Base-by-base conservation (phyloP, 2,888 invertebrate species). In the Pterostichus niger region DNA sequence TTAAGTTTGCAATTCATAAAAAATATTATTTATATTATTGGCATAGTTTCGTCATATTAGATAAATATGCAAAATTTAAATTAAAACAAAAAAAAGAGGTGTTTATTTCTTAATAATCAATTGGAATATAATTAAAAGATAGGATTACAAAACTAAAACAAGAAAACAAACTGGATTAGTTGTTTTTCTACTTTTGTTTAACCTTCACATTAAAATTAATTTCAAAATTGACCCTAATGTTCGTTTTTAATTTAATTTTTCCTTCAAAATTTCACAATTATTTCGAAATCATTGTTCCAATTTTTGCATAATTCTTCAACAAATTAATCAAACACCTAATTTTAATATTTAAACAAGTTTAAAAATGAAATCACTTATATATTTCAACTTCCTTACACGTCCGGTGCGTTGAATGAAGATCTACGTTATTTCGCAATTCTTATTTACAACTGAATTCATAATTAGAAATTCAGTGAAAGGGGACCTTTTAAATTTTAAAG, bases 391-490 rank as follows among this genome's bases (percentile, higher is more conserved):
- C 24, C 24, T 24, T 3, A 15, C 3, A 40, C 35, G 7, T 68
- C 64, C 40, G 64, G n/a, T 68, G 15, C n/a, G 24, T 24, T 2
- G 24, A 24, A 24, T 40, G n/a, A 7, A 15, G 13, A 24, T 59
- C 10, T 4, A 10, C n/a, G 35, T 31, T 75, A 24, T 75, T 17
- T 75, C 75, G 49, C 52, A 75, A 75, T 75, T 17, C 31, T 52
- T 75, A 52, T 73, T 73, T 49, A 49, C 31, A 52, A 5, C 33
- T 52, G 35, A 68, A 40, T 68, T 15, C 35, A 75, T 49, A 33
- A 75, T 75, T 75, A 75, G 75, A 75, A 75, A 75, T 75, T 75
- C 49, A 75, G 75, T 75, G 75, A 75, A 75, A 75, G 75, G 75
- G 75, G 54, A 33, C 49, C 33, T 13, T 52, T 75, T 75, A 75